Conservation (phyloP, 2,888 invertebrate species). For the Nineta flava region DNA sequence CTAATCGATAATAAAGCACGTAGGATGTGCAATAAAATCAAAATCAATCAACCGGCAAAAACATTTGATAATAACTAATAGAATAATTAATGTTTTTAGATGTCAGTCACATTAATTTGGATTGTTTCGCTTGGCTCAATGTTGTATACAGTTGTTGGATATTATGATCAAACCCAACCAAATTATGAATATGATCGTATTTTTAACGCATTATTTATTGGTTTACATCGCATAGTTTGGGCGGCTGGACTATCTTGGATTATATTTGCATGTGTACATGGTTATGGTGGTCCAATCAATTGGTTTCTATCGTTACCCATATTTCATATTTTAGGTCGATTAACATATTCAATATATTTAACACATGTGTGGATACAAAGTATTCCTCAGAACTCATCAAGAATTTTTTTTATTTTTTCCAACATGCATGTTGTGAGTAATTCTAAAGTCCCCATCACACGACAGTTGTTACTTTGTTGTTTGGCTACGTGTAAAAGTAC, state of each 20-base stretch:
- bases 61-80: no score
- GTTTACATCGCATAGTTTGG: constrained; percentile 11
- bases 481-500: no score
- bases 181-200: not conserved
- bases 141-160: constrained; percentile 2
- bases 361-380: not conserved
- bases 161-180: not conserved
- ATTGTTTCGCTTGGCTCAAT: not conserved
- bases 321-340: not conserved
- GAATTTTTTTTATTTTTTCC: no score
- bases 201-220: constrained; percentile 2
- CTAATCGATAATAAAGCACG: no score
- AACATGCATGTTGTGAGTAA: no score
- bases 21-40: no score
- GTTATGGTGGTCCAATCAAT: constrained; percentile 7
- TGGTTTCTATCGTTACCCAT: not conserved
- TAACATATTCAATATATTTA: not conserved
- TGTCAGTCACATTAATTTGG: not conserved
- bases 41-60: no score
- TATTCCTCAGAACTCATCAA: no score
- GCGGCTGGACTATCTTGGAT: constrained; percentile 10
- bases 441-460: no score
- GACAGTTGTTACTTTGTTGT: no score
- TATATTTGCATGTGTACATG: constrained; percentile 9
- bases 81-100: not conserved